Base-by-base conservation (phyloP, 2,113 vertebrate genomes). In the Centropus bengalensis region DNA sequence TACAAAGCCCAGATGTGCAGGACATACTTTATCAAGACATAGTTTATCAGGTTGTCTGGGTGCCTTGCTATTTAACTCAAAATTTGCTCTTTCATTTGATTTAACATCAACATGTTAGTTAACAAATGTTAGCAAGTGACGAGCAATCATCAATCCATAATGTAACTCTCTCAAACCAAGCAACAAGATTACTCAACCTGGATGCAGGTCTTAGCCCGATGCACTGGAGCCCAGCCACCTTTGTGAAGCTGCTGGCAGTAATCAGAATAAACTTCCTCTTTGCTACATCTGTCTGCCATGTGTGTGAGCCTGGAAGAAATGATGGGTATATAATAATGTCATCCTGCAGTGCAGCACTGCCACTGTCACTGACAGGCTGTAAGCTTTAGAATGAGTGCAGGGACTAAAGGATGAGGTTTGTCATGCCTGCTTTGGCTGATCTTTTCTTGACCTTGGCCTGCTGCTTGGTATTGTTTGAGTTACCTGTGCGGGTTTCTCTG, bases 221-320 rank as follows among this genome's bases (percentile, higher is more conserved):
- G 60, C 40, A 7, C 9, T 20, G 44, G 26, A 64, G 30, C 44
- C 22, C 42, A 27, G 24, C 8, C 16, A 4, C 20, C 7, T 69
- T 15, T 30, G 15, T 23, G 64, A 54, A 55, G 59, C 27, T 51
- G 49, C 30, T 42, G 30, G 9, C 33, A 10, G 17, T 5, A 23
- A 22, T 16, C 6, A 8, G 32, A 5, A 9, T n/a, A 5, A 19
- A 40, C 14, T 55, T 56, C 9, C 19, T 63, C 15, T 42, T 78
- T 13, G 9, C 28, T 59, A 28, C 2, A 0, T 36, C 63, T 36
- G 32, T 28, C 40, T 8, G 0, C 12, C 0, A 1, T 3, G 0
- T 9, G 8, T 12, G 11, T 2, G 1, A 0, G 1, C 28, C 44
- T 56, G 22, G 76, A 70, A 56, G 40, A 56, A 71, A 1, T 36